Conservation (phyloP, 2,797 vertebrate genomes). For the Sitta carolinensis region DNA sequence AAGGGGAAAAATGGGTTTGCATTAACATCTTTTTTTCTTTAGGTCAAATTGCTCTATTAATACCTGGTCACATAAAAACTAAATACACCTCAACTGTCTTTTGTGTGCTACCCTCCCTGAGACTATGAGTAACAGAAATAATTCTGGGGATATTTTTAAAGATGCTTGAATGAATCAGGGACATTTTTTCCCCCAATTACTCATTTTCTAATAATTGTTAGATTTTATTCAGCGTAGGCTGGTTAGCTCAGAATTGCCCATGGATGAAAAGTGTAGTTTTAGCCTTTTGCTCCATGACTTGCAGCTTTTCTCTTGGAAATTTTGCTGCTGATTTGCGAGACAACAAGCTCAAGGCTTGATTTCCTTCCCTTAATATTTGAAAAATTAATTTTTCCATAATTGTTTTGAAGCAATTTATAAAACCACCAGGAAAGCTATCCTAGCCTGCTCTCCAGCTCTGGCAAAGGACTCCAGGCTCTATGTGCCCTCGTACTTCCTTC, state of each 20-base stretch:
- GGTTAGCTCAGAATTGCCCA: neutral
- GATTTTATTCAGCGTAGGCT: neutral
- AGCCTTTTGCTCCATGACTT: neutral
- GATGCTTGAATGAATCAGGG: neutral
- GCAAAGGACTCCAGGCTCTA: neutral
- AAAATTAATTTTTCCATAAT: neutral
- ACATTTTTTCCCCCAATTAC: neutral
- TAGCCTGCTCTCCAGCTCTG: neutral
- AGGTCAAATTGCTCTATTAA: neutral
- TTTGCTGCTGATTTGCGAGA: neutral
- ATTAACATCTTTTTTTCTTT: neutral
- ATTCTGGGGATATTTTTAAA: neutral
- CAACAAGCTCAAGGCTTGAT: neutral
- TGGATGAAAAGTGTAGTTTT: neutral
- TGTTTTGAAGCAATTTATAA: neutral
- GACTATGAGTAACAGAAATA: neutral
- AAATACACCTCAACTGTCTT: neutral
- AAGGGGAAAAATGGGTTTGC: neutral
- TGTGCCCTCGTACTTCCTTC: accelerated
- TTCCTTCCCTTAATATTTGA: neutral
- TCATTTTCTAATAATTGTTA: neutral
- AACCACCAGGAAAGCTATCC: neutral
- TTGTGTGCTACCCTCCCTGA: neutral
- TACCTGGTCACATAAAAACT: neutral
- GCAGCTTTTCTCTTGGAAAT: neutral